phyloP scores from a whole-genome alignment of 2,888 invertebrate species.

The Epistrophe grossulariae region DNA sequence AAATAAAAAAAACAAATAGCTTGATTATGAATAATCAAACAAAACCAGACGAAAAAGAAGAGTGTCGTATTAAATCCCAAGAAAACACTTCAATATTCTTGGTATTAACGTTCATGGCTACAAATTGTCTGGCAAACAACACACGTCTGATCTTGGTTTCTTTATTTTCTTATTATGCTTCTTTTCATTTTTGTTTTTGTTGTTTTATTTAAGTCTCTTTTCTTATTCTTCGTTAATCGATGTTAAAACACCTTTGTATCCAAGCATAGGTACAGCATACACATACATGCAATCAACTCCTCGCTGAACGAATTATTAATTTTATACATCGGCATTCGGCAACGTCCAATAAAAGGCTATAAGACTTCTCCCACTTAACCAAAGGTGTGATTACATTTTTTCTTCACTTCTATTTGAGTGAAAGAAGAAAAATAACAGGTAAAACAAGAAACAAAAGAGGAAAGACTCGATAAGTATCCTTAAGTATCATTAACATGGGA shows the following conservation, averaged over 20 bases:
- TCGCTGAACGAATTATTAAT: conserved; percentile 30
- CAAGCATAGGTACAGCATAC: not conserved
- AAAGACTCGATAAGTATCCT: conserved; percentile 2
- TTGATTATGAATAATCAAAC: conserved; percentile 6
- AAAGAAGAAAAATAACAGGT: conserved; percentile 1
- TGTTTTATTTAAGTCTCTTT: not conserved
- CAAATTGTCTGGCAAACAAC: conserved; percentile 79
- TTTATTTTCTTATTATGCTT: conserved; percentile 9
- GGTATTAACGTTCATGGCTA: conserved; percentile 79
- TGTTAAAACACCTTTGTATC: conserved; percentile 1
- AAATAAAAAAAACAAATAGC: not conserved
- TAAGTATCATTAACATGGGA: conserved; percentile 23
- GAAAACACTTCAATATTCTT: conserved; percentile 83
- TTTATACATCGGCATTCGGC: not conserved
- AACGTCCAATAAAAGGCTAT: conserved; percentile 4
- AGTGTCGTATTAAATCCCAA: conserved; percentile 78
- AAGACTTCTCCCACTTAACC: conserved; percentile 33
- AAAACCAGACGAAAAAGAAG: conserved; percentile 20
- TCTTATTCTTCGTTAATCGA: conserved; percentile 2
- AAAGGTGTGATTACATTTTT: conserved; percentile 8
- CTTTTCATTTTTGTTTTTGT: conserved; percentile 5
- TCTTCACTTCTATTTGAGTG: not conserved
- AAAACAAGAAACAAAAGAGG: conserved; percentile 2
- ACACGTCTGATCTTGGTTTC: conserved; percentile 42
- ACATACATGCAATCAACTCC: conserved; percentile 19